Evolutionary conservation across 2,888 invertebrate species (phyloP).

Genomic region (Frankliniella intonsa): DNA sequence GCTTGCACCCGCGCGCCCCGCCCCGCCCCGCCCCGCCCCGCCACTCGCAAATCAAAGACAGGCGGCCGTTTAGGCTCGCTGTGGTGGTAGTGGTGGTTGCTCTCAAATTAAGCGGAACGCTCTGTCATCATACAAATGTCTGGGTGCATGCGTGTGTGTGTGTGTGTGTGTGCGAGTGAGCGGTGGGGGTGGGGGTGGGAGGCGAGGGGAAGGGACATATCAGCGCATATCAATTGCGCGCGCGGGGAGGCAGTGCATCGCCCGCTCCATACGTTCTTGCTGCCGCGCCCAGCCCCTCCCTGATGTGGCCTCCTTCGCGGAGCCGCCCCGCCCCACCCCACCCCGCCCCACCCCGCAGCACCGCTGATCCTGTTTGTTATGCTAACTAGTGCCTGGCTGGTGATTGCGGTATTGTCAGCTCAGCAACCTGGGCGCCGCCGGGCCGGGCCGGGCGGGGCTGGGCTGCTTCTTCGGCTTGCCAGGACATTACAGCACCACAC

Average conservation of each 20-base stretch:
- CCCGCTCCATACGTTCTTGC: background rate
- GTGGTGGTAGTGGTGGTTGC: background rate
- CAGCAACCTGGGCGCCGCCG: background rate
- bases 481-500: too few species aligned
- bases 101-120: background rate
- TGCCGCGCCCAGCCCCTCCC: background rate
- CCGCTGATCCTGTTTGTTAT: conserved; percentile 22
- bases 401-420: conserved; percentile 14
- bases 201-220: background rate
- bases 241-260: too few species aligned
- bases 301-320: background rate
- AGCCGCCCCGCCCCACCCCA: background rate
- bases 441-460: background rate
- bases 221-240: too few species aligned
- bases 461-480: too few species aligned
- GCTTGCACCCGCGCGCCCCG: background rate
- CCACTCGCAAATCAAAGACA: too few species aligned
- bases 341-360: background rate
- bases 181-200: too few species aligned
- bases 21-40: background rate
- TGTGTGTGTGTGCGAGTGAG: too few species aligned
- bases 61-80: too few species aligned
- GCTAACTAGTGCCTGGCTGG: conserved; percentile 9
- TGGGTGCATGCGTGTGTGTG: too few species aligned
- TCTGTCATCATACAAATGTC: background rate